phyloP scores from a whole-genome alignment of 2,888 invertebrate species.

The Brenthis ino region DNA sequence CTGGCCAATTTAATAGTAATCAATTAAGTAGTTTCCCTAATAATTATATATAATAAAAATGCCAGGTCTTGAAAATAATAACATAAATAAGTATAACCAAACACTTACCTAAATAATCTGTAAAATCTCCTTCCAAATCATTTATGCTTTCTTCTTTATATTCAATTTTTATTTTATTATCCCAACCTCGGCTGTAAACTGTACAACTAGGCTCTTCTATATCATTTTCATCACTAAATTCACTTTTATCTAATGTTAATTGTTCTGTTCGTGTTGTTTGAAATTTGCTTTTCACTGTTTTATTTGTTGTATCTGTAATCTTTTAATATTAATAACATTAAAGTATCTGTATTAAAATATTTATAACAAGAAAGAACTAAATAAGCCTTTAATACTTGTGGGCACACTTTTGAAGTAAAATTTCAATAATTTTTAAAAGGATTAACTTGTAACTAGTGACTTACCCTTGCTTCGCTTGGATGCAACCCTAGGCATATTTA shows the following conservation, averaged over 20 bases:
- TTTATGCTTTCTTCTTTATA: constrained; percentile 52
- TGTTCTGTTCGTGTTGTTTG: constrained; percentile 43
- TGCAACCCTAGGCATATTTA: too few species aligned
- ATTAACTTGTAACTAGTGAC: too few species aligned
- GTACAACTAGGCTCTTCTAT: constrained; percentile 42
- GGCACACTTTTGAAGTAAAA: too few species aligned
- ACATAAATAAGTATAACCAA: constrained; percentile 3
- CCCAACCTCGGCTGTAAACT: constrained; percentile 35
- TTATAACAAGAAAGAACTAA: too few species aligned
- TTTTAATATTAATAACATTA: constrained; percentile 37
- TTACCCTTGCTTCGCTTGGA: too few species aligned
- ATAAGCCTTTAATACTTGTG: too few species aligned
- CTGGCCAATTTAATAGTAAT: too few species aligned
- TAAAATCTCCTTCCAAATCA: constrained; percentile 49
- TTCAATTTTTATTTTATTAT: constrained; percentile 54
- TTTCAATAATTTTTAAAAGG: too few species aligned
- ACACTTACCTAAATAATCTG: constrained; percentile 47
- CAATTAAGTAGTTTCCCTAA: too few species aligned
- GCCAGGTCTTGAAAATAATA: neutral
- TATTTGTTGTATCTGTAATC: constrained; percentile 47
- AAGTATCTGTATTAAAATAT: neutral
- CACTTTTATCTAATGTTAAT: constrained; percentile 43
- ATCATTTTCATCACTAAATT: constrained; percentile 37
- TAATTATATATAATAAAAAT: neutral
- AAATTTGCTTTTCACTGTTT: constrained; percentile 41